Base-by-base conservation (phyloP, 2,797 vertebrate genomes). In the Xenentodon cancila region DNA sequence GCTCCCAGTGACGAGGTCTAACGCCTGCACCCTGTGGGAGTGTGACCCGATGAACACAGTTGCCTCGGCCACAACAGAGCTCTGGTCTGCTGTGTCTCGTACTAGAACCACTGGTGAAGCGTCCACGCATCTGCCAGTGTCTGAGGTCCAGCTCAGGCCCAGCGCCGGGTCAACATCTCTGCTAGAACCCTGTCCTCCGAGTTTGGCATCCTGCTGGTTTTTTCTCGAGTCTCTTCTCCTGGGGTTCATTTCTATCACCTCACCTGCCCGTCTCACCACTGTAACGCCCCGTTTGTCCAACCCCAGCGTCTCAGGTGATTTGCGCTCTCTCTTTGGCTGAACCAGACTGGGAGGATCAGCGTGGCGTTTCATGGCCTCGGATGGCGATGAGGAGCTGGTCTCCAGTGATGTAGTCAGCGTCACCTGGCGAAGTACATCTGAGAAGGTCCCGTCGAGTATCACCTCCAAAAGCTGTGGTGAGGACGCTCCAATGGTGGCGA, bases 51-150 rank as follows among this genome's bases (percentile, higher is more conserved):
- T 83, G 50, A 96, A 96, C 0, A 95, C 95, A 0, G 87, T 90
- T 0, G 90, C 66, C 63, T 27, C 21, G 32, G 13, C 2, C 19
- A 1, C 45, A 1, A 25, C 51, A 1, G 91, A 53, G 0, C 30
- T 12, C 40, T 42, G 46, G 2, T 77, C 84, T 1, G 15, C 7
- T 15, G 30, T 0, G 40, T 60, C 58, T 9, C n/a, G 66, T 46
- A 94, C 25, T 11, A 97, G 15, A 55, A 99, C 53, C 52, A 97
- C 87, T 0, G 98, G 96, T 0, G 98, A 98, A 4, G 97, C 96
- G 19, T 99, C 98, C 53, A 99, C 96, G 74, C 98, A 99, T 71
- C 94, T 94, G 65, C 95, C 93, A 0, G 95, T 96, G 80, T 99
- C 94, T 13, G 95, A 95, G 49, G 83, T 94, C 98, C 98, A 99